A percentile compares a stretch with the other conserved stretches of the same genome.
phyloP scores from a whole-genome alignment of 1,140 invertebrate genomes.

The Dreissena rostriformis region DNA sequence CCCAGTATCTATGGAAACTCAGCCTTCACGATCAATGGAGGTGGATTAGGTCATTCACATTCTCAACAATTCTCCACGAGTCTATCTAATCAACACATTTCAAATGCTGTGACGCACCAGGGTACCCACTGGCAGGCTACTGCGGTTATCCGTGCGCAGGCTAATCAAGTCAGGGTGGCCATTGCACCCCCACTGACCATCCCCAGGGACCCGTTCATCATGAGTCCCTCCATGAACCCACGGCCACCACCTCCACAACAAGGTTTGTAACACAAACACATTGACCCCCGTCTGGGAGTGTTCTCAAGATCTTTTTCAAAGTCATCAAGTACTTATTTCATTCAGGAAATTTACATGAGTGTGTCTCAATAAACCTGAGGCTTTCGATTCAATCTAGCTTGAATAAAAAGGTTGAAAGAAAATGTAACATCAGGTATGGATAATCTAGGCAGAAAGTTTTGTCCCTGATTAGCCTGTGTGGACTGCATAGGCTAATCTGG shows the following conservation, averaged over 20 bases:
- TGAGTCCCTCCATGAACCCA: constrained; percentile 26
- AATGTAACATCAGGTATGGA: not conserved
- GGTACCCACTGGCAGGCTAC: not conserved
- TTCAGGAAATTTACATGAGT: not conserved
- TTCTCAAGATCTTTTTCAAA: too few species aligned
- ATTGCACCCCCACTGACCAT: not conserved
- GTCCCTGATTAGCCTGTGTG: not conserved
- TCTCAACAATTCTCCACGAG: not conserved
- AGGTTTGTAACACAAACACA: too few species aligned
- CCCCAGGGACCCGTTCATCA: not conserved
- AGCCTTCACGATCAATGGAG: too few species aligned
- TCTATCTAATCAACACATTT: not conserved
- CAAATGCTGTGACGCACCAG: not conserved
- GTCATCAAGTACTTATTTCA: not conserved
- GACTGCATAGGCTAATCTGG: not conserved
- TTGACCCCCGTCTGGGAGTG: too few species aligned
- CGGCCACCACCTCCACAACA: not conserved
- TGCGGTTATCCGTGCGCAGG: not conserved
- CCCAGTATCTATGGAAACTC: too few species aligned
- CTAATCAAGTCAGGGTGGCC: not conserved
- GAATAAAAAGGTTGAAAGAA: not conserved
- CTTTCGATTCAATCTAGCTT: not conserved
- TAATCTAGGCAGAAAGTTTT: not conserved
- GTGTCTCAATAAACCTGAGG: not conserved
- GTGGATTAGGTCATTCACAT: not conserved